phyloP scores from a whole-genome alignment of 2,888 invertebrate species.

The Napeogenes inachia region DNA sequence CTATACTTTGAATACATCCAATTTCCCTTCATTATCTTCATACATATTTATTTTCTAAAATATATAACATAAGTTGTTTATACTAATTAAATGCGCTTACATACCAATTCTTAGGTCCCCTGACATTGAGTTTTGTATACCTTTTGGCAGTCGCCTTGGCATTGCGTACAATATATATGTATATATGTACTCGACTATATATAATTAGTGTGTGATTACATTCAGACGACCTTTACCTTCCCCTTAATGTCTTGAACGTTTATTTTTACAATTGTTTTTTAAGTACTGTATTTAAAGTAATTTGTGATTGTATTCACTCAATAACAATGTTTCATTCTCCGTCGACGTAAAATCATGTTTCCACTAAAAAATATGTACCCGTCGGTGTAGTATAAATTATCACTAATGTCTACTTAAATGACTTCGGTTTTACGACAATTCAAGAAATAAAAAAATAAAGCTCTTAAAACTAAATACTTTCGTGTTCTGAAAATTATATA shows the following conservation, averaged over 20 bases:
- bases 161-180: conserved; percentile 52
- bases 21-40: conserved; percentile 24
- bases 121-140: conserved; percentile 71
- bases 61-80: not conserved
- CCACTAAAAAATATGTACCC: conserved; percentile 13
- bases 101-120: conserved; percentile 67
- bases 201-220: conserved; percentile 38
- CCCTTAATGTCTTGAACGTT: conserved; percentile 28
- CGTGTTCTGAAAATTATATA: no score
- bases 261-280: conserved; percentile 33
- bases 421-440: conserved; percentile 1
- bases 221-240: conserved; percentile 47
- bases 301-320: conserved; percentile 21
- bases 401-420: not conserved
- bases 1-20: conserved; percentile 25
- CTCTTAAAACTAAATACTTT: no score
- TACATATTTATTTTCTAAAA: not conserved
- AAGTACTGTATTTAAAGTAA: conserved; percentile 22
- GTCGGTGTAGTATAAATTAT: conserved; percentile 10
- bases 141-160: conserved; percentile 75
- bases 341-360: conserved; percentile 17
- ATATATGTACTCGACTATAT: conserved; percentile 46
- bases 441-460: not conserved
- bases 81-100: conserved; percentile 15
- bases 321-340: conserved; percentile 26